These are phyloP conservation scores for Drosophila bipectinata DNA, from an alignment of 1,140 invertebrate species.

Conservation along the genomic window DNA sequence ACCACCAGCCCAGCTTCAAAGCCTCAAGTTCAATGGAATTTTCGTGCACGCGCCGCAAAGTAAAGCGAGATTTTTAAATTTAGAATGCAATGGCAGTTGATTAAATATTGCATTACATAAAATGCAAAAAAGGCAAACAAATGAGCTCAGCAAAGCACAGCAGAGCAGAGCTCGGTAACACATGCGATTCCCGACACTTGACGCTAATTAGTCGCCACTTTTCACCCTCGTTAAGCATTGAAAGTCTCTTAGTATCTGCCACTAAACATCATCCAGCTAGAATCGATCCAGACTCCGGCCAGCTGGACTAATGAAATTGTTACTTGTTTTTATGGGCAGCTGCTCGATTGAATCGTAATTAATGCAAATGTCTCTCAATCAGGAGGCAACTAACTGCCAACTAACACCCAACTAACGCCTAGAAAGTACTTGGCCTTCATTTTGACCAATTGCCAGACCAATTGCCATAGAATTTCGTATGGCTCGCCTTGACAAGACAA, in stretches of 20 bases:
- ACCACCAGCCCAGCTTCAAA: constrained; percentile 13
- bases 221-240: constrained; percentile 60
- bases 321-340: constrained; percentile 66
- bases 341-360: constrained; percentile 72
- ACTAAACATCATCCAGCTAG: constrained; percentile 18
- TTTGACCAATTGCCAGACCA: constrained; percentile 14
- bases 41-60: constrained; percentile 44
- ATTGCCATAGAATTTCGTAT: constrained; percentile 12
- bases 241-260: constrained; percentile 32
- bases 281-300: constrained; percentile 11
- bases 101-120: constrained; percentile 65
- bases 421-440: constrained; percentile 71
- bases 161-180: neutral
- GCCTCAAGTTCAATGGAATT: constrained; percentile 67
- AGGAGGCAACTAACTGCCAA: constrained; percentile 23
- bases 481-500: constrained; percentile 51
- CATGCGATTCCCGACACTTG: constrained; percentile 29
- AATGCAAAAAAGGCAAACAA: constrained; percentile 21
- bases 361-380: constrained; percentile 58
- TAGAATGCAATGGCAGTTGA: constrained; percentile 54
- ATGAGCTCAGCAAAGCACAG: constrained; percentile 25
- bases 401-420: constrained; percentile 36
- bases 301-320: constrained; percentile 70
- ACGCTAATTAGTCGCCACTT: constrained; percentile 59
- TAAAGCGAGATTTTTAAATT: constrained; percentile 43